Evolutionary conservation across 2,888 invertebrate species (phyloP).

Genomic region (Heteromyza rotundicornis): DNA sequence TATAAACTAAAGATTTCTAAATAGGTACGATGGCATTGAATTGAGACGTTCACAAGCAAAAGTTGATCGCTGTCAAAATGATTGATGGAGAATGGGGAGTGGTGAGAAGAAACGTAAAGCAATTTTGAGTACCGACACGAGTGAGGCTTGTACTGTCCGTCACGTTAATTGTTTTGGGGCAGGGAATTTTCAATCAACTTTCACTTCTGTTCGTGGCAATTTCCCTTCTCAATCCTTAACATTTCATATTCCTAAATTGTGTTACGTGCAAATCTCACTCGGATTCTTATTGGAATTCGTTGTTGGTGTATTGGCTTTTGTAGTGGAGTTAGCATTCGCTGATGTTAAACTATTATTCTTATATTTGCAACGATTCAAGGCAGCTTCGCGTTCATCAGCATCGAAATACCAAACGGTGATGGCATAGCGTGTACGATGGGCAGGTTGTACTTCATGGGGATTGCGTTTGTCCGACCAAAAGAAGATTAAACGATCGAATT

Average conservation of each 20-base stretch:
- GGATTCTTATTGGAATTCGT: constrained; percentile 43
- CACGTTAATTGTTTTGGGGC: too few relatives aligned
- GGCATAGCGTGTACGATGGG: constrained; percentile 86
- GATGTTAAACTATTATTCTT: constrained; percentile 27
- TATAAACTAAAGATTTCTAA: not conserved
- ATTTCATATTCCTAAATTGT: constrained; percentile 9
- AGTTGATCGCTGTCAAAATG: too few relatives aligned
- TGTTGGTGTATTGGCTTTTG: constrained; percentile 37
- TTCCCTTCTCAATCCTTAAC: not conserved
- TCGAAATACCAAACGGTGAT: constrained; percentile 94
- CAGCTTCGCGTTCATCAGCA: constrained; percentile 79
- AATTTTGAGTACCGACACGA: too few relatives aligned
- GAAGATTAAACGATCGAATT: constrained; percentile 91
- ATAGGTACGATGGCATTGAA: constrained; percentile 36
- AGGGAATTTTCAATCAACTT: too few relatives aligned
- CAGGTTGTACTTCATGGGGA: constrained; percentile 96
- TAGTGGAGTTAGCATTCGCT: constrained; percentile 19
- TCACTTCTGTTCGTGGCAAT: not conserved
- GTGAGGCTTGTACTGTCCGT: too few relatives aligned
- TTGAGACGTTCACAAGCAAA: too few relatives aligned
- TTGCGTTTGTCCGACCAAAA: constrained; percentile 98
- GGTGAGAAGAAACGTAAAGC: too few relatives aligned
- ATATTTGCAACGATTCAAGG: constrained; percentile 60
- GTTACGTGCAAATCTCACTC: constrained; percentile 57
- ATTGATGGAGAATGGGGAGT: too few relatives aligned